Evolutionary conservation across 2,113 vertebrate species (phyloP), one percentile per base, ranked within the genome.

Genomic region (Corythoichthys haematopterus): DNA sequence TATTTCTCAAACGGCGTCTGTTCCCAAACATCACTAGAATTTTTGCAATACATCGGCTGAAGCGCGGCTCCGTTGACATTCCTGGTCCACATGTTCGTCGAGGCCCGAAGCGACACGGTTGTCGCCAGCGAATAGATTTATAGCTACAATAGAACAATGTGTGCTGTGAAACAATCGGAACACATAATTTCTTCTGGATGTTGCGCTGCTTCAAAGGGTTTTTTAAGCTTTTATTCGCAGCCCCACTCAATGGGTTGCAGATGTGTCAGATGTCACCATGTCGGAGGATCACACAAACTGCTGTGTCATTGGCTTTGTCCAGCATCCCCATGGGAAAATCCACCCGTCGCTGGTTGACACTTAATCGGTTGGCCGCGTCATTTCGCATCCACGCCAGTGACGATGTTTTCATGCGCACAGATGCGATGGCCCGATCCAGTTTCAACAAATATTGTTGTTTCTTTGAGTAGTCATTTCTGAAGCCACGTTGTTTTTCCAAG

Each of bases 141-240:
- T 37, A 28, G 59, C 66, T 51, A 43, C 63, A 46, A 46, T n/a
- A 45, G 60, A 76, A 76, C 67, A 76, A 72, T 72, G 66, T 53
- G 58, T 65, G 33, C 65, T 47, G 60, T 28, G 51, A 38, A 68
- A 16, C 53, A 43, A 52, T 59, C 64, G 12, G 67, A 62, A 64
- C 63, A 65, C 64, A 45, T 57, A 63, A 51, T 68, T 71, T 61
- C 45, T 37, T 62, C 55, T 51, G 47, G 37, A 52, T 63, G 65
- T 66, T 46, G 46, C 10, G 38, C 40, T 6, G 14, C 38, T 52
- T 20, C 58, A 52, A 74, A 62, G 69, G 46, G 57, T 12, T 51
- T 11, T 28, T 28, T 28, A 57, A 75, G 37, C 56, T 60, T 43
- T 51, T 74, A 28, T 51, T 65, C 56, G 13, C 45, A 47, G 65